Percentiles rank a stretch among this genome's conserved stretches.
phyloP scores from a whole-genome alignment of 2,797 vertebrate species.

The Manis crassicaudata region DNA sequence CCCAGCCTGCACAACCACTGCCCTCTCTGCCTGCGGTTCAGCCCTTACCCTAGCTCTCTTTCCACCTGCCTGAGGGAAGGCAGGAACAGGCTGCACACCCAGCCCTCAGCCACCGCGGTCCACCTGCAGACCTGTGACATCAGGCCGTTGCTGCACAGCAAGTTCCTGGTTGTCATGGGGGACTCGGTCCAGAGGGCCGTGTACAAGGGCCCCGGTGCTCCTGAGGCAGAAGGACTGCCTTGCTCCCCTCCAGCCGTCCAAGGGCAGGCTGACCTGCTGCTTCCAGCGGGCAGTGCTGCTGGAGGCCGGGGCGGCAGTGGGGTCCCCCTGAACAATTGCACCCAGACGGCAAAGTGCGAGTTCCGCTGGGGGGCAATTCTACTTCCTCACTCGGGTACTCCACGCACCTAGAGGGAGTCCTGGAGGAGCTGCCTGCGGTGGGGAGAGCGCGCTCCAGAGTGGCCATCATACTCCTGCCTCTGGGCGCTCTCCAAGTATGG shows the following conservation, averaged over 20 bases:
- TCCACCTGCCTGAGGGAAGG: not conserved
- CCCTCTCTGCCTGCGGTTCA: not conserved
- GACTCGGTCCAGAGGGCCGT: conserved; percentile 81
- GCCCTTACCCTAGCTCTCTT: not conserved
- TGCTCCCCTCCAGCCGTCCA: conserved; percentile 9
- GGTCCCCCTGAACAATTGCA: conserved; percentile 83
- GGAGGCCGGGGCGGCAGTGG: conserved; percentile 87
- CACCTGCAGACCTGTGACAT: conserved; percentile 81
- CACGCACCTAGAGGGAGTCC: conserved; percentile 84
- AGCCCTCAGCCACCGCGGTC: conserved; percentile 35
- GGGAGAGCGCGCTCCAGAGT: conserved; percentile 83
- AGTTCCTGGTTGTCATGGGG: conserved; percentile 89
- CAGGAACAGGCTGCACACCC: too few relatives aligned
- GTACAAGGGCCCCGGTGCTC: conserved; percentile 17
- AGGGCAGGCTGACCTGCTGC: conserved; percentile 83
- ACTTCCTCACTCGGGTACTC: conserved; percentile 86
- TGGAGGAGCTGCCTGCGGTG: conserved; percentile 84
- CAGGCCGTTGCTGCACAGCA: conserved; percentile 88
- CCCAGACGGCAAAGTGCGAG: conserved; percentile 88
- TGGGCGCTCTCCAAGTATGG: conserved; percentile 81
- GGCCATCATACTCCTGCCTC: conserved; percentile 88
- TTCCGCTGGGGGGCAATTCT: conserved; percentile 88
- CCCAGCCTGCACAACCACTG: accelerated
- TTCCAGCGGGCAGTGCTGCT: conserved; percentile 88
- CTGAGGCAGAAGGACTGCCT: conserved; percentile 77